Percentiles rank a stretch among this genome's conserved stretches.
These are phyloP conservation scores for Ciona savignyi DNA, from an alignment of 23 tunicate species.

Conservation along the genomic window DNA sequence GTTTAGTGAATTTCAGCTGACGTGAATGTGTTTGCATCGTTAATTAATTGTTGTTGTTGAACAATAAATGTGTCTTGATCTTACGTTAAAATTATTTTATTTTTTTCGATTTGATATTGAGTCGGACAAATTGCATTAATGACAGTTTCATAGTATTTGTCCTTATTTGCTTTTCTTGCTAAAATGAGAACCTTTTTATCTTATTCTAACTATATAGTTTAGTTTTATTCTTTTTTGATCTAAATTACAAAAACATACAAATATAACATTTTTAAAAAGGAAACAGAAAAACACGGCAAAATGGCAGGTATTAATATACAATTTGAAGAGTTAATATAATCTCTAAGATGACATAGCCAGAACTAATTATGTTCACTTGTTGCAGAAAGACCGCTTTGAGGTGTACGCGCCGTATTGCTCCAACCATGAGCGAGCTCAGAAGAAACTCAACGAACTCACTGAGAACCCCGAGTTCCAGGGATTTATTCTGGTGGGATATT, in stretches of 20 bases:
- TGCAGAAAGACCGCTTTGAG: slow-evolving; percentile 69
- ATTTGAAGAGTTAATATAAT: not conserved
- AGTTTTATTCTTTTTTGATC: too few species aligned
- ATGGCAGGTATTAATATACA: not conserved
- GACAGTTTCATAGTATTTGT: not conserved
- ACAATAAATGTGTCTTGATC: too few species aligned
- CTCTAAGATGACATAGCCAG: slow-evolving; percentile 49
- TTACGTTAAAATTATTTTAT: too few species aligned
- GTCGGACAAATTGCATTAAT: too few species aligned
- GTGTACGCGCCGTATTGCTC: slow-evolving; percentile 94
- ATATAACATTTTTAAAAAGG: too few species aligned
- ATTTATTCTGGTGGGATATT: slow-evolving; percentile 59
- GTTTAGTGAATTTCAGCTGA: too few species aligned
- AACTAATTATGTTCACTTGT: too few species aligned
- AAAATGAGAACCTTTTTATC: not conserved
- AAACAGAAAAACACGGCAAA: too few species aligned
- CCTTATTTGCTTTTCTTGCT: too few species aligned
- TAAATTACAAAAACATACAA: not conserved
- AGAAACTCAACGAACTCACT: slow-evolving; percentile 87
- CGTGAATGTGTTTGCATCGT: too few species aligned
- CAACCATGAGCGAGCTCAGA: slow-evolving; percentile 91
- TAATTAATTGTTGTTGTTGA: too few species aligned
- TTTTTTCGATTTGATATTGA: too few species aligned
- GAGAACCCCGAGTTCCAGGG: slow-evolving; percentile 87
- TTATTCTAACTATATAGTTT: not conserved